Percentiles rank a stretch among this genome's conserved stretches.
Conservation (phyloP, 2,888 invertebrate genomes). For the Mesorhabditis spiculigera region DNA sequence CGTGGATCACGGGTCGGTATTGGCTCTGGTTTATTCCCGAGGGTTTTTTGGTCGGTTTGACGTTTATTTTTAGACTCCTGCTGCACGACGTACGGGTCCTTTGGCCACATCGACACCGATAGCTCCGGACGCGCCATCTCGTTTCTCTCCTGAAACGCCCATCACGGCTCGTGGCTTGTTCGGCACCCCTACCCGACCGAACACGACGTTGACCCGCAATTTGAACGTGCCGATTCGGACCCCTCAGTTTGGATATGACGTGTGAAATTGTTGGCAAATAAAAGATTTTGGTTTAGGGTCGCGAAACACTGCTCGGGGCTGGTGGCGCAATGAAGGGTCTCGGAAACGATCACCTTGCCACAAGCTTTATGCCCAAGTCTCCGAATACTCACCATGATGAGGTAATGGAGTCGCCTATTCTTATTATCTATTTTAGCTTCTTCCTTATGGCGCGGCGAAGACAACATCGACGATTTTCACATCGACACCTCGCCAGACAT, state of each 20-base stretch:
- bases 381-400: too few species aligned
- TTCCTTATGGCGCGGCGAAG: background rate
- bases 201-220: background rate
- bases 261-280: too few species aligned
- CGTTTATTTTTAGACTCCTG: background rate
- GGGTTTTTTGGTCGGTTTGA: background rate
- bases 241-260: too few species aligned
- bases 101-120: constrained; percentile 28
- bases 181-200: background rate
- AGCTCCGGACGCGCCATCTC: constrained; percentile 8
- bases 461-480: background rate
- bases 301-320: background rate
- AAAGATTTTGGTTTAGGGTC: background rate
- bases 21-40: background rate
- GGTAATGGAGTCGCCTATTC: background rate
- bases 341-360: too few species aligned
- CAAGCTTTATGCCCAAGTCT: too few species aligned
- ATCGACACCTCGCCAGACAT: background rate
- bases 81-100: constrained; percentile 9
- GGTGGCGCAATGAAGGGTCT: background rate
- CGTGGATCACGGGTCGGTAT: background rate
- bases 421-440: background rate
- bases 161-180: background rate
- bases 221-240: background rate
- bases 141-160: background rate